Base-by-base conservation (phyloP, 2,797 vertebrate genomes). In the Pseudochromis fuscus region DNA sequence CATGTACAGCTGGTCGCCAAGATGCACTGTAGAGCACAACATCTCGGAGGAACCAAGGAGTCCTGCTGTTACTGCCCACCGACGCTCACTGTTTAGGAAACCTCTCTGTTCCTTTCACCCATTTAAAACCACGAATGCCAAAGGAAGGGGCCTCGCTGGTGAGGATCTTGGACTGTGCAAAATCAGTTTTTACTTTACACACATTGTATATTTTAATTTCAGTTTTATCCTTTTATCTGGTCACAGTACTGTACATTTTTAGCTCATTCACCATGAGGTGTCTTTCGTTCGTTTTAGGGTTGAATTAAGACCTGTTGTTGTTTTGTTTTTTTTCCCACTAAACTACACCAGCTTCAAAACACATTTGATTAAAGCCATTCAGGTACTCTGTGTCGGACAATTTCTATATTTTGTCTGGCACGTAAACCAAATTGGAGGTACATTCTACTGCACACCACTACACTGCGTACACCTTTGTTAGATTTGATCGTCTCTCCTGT, bases 131-230 rank as follows among this genome's bases (percentile, higher is more conserved):
- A 68, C 79, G 73, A 76, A 92, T 79, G 87, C 90, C 92, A 92
- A 92, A 94, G 84, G 85, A 89, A 83, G 28, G 74, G 78, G 72
- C 78, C 83, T 87, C 79, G 15, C 72, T 74, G 53, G 38, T 81
- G 72, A 70, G 61, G 77, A 79, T 80, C 45, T 77, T 62, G 40
- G 56, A 72, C 58, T 67, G 82, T 55, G 56, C 67, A 53, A 62
- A 38, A 42, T 51, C 1, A 51, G 15, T 21, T 62, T 72, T 67
- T 67, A 37, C 30, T 63, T 81, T 68, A 7, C 80, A 67, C 24
- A 21, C 30, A 15, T 35, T 71, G 67, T 78, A 48, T 69, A 59
- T 82, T 87, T 79, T 72, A 18, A 64, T 61, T 75, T 75, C 1
- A 11, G 3, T 83, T 64, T 69, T 49, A 66, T 13, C 53, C 9